phyloP scores from a whole-genome alignment of 53 echinoderm and acorn worm genomes.

The Paelopatides confundens region DNA sequence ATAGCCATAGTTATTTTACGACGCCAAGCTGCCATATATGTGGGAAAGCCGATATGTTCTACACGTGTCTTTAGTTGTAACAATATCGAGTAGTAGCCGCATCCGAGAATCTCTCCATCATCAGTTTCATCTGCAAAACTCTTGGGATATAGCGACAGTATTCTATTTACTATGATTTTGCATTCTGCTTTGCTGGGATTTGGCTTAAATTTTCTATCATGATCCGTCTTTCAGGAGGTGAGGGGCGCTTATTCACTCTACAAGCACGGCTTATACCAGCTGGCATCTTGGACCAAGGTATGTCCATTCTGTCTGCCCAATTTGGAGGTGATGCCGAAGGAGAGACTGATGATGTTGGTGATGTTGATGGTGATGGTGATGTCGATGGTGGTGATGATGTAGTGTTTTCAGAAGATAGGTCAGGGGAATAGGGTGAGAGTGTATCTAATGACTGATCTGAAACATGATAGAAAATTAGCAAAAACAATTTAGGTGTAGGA shows the following conservation, averaged over 20 bases:
- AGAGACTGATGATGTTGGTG: too few relatives aligned
- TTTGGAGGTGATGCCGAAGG: too few relatives aligned
- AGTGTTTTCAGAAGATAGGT: too few relatives aligned
- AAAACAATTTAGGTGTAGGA: too few relatives aligned
- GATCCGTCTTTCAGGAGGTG: background rate
- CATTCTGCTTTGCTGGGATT: background rate
- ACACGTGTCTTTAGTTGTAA: background rate
- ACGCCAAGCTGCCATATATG: too few relatives aligned
- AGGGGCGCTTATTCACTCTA: background rate
- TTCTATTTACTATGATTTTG: background rate
- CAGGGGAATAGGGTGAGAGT: too few relatives aligned
- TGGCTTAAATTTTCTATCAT: background rate
- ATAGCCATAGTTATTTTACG: too few relatives aligned
- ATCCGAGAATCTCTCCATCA: background rate
- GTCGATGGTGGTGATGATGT: too few relatives aligned
- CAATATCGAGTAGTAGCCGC: background rate
- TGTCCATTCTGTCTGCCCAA: background rate
- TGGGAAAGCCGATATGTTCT: too few relatives aligned
- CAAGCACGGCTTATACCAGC: background rate
- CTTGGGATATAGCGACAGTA: background rate
- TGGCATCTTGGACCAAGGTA: background rate
- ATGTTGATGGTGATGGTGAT: too few relatives aligned
- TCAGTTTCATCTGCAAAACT: background rate
- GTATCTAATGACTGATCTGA: too few relatives aligned
- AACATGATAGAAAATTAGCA: too few relatives aligned